Base-by-base conservation (phyloP, 37 sponge, comb jelly and placozoan genomes). In the Chondrosia reniformis region DNA sequence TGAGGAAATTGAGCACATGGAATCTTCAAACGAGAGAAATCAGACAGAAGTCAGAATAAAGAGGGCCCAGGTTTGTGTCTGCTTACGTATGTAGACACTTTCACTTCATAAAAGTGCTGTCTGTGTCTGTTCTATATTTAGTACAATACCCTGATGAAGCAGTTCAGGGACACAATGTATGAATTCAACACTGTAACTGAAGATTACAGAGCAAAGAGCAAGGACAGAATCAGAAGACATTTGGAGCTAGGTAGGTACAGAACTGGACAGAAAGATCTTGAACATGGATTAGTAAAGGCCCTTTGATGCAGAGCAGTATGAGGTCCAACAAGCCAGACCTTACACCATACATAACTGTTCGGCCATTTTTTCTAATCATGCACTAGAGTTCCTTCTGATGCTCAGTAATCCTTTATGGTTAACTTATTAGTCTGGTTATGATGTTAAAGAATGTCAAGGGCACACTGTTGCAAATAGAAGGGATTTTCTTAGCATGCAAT, bases 151-250 rank as follows among this genome's bases (percentile, higher is more conserved):
- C 43, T 69, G 3, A 44, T 69, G 72, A 69, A 69, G 72, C 37
- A 69, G 72, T 69, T 69, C 24, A 36, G 72, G 24, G 72, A 69
- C 36, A 69, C 72, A 13, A 69, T 69, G 72, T 69, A 69, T 40
- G 72, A 69, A 25, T 69, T 42, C 43, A 69, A 69, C 72, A 69
- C 72, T 25, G 4, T 69, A 37, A 69, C 72, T 9, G 76, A 49
- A 9, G 54, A 75, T 54, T 75, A 75, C 76, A 75, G 55, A 49
- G 44, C 72, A 17, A 75, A 49, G 55, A 75, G 76, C 45, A 75
- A 75, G 55, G 55, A 75, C 15, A 28, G 56, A 21, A 69, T 69
- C 38, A 69, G 43, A 25, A 34, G 72, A 37, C 72, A 69, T 36
- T n/a, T 69, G 24, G 37, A 69, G 24, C 43, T 69, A 37, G 72